Evolutionary conservation across 2,888 invertebrate species (phyloP), one percentile per base, ranked within the genome.

Genomic region (Drosophila emarginata): DNA sequence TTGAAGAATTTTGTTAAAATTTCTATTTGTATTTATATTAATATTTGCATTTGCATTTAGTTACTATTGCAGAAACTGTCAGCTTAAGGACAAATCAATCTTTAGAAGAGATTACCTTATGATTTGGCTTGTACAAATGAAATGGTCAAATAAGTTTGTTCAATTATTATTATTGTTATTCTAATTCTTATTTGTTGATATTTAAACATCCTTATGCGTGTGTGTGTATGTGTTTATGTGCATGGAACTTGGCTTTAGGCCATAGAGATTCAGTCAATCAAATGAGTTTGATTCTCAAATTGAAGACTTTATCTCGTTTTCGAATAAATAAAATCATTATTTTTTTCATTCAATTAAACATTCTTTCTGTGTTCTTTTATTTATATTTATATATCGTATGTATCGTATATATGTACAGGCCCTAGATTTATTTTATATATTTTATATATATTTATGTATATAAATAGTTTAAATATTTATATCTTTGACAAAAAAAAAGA

Each of bases 351-450:
- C 36, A 18, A 52, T 28, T 18, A 32, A 50, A 45, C 36, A 45
- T 50, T 45, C 36, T 57, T 54, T 58, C 36, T 65, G 51, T 60
- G 65, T 39, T 60, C 57, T 2, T 56, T 50, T 26, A 15, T 52
- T 14, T 18, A 60, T 66, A 36, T 53, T 45, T 14, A 21, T 45
- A 57, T 11, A 56, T 63, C 21, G 40, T 39, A 52, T 61, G 60
- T 52, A 26, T 14, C 45, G 45, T 57, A 65, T 71, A 18, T 71
- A 71, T 71, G 40, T 71, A 71, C 71, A 71, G 65, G 72, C 65
- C 59, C 59, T 57, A 64, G 14, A 53, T 59, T 56, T 64, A 64
- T 64, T 71, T 50, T n/a, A 18, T 45, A 45, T 45, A 40, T 60
- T 58, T 12, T 21, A 45, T 37, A 57, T 57, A 57, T 57, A 40